Percentiles rank a stretch among this genome's conserved stretches.
These are phyloP conservation scores for Otus scops DNA, from an alignment of 2,797 vertebrate genomes.

Conservation along the genomic window DNA sequence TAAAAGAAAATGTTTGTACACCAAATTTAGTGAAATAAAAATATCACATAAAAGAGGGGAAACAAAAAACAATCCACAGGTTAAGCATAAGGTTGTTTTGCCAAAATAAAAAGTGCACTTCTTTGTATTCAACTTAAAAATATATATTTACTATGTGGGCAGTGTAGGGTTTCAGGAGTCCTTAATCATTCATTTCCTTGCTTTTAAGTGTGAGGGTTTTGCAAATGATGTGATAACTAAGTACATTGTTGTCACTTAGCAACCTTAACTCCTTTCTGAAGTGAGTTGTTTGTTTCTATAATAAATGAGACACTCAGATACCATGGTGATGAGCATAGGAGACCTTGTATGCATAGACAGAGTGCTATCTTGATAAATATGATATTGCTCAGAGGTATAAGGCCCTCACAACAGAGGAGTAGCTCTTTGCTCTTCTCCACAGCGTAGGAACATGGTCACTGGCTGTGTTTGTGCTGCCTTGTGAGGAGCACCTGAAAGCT, in stretches of 20 bases:
- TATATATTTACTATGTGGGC: conserved; percentile 10
- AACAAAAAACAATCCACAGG: neutral
- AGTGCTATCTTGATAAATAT: neutral
- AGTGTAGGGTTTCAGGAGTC: conserved; percentile 33
- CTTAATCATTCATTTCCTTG: conserved; percentile 55
- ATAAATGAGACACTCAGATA: conserved; percentile 58
- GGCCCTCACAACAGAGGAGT: neutral
- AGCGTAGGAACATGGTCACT: neutral
- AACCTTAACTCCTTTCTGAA: conserved; percentile 64
- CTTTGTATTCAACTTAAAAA: conserved; percentile 10
- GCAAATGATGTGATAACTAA: conserved; percentile 64
- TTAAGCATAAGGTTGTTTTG: neutral
- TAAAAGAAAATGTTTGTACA: neutral
- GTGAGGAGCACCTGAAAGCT: neutral
- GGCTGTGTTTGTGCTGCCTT: neutral
- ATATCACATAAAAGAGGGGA: neutral
- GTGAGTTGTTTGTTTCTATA: conserved; percentile 67
- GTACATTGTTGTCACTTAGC: conserved; percentile 70
- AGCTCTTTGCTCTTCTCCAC: neutral
- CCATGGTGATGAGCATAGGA: conserved; percentile 59
- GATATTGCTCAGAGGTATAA: neutral
- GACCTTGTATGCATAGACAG: conserved; percentile 14
- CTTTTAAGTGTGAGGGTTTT: conserved; percentile 56
- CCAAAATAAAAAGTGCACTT: neutral
- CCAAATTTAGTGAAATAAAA: neutral